Evolutionary conservation across 2,888 invertebrate species (phyloP).

Genomic region (Drosophila testacea): DNA sequence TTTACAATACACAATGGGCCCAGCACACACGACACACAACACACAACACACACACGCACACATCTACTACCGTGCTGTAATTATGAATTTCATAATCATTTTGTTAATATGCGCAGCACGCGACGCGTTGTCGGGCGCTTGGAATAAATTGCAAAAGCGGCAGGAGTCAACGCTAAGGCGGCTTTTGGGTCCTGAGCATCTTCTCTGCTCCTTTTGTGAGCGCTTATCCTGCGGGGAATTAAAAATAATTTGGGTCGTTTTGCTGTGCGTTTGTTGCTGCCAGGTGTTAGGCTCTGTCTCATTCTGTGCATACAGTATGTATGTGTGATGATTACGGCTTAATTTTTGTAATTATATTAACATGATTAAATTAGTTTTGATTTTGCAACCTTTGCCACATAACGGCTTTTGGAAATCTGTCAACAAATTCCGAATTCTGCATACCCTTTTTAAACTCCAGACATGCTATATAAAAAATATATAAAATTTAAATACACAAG

Average conservation of each 20-base stretch:
- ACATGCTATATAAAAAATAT: neutral
- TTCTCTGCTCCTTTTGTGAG: slow-evolving; percentile 53
- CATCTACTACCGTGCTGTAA: slow-evolving; percentile 55
- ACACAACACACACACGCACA: slow-evolving; percentile 17
- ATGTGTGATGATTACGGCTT: slow-evolving; percentile 73
- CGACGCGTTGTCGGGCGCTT: slow-evolving; percentile 55
- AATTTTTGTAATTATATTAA: slow-evolving; percentile 80
- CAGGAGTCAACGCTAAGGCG: slow-evolving; percentile 13
- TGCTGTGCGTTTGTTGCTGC: slow-evolving; percentile 45
- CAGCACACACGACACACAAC: slow-evolving; percentile 37
- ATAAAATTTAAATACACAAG: neutral
- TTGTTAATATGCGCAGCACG: slow-evolving; percentile 80
- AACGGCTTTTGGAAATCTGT: slow-evolving; percentile 24
- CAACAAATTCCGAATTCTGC: slow-evolving; percentile 8
- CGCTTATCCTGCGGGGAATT: slow-evolving; percentile 76
- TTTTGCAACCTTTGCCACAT: slow-evolving; percentile 64
- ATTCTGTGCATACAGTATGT: slow-evolving; percentile 12
- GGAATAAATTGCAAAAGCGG: slow-evolving; percentile 67
- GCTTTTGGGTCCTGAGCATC: slow-evolving; percentile 20
- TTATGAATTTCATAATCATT: slow-evolving; percentile 82
- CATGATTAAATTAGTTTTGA: slow-evolving; percentile 80
- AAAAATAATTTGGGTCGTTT: slow-evolving; percentile 80
- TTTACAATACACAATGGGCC: slow-evolving; percentile 77
- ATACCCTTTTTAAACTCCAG: neutral
- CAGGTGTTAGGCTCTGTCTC: slow-evolving; percentile 59